Conservation (phyloP, 2,797 vertebrate species). For the Percopsis omiscomaycus region DNA sequence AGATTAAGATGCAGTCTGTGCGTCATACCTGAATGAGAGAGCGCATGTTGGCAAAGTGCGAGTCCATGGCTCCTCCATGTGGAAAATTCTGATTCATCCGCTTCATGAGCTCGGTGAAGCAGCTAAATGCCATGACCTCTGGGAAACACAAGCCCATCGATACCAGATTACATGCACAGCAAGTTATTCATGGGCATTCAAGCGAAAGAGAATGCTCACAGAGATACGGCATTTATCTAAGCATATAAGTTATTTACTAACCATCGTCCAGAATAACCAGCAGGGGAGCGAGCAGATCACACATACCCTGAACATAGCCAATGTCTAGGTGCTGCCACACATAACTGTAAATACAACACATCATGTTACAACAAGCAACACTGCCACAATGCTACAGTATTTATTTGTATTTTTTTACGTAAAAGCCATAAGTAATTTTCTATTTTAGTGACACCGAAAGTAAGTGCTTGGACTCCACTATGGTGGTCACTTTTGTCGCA, state of each 20-base stretch:
- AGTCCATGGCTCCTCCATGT: constrained; percentile 97
- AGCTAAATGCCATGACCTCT: constrained; percentile 97
- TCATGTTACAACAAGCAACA: background rate
- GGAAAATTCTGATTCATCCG: constrained; percentile 99
- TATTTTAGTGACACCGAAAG: too few relatives aligned
- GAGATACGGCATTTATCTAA: background rate
- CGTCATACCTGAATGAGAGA: constrained; percentile 91
- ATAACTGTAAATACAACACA: constrained; percentile 77
- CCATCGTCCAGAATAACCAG: constrained; percentile 96
- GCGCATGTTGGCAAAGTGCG: constrained; percentile 98
- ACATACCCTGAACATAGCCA: constrained; percentile 98
- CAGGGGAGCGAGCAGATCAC: constrained; percentile 94
- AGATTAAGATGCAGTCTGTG: background rate
- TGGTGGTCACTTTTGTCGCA: too few relatives aligned
- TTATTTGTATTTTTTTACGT: background rate
- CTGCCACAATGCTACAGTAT: too few relatives aligned
- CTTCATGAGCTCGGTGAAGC: constrained; percentile 98
- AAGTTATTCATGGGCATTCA: constrained; percentile 4
- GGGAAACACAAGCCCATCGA: constrained; percentile 15
- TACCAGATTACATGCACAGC: background rate
- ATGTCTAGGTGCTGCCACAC: constrained; percentile 97
- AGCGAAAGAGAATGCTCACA: constrained; percentile 4
- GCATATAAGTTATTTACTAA: constrained; percentile 60
- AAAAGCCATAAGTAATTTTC: too few relatives aligned
- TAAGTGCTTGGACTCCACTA: too few relatives aligned